Conservation (phyloP, 2,888 invertebrate genomes). For the Tricholauxania praeusta region DNA sequence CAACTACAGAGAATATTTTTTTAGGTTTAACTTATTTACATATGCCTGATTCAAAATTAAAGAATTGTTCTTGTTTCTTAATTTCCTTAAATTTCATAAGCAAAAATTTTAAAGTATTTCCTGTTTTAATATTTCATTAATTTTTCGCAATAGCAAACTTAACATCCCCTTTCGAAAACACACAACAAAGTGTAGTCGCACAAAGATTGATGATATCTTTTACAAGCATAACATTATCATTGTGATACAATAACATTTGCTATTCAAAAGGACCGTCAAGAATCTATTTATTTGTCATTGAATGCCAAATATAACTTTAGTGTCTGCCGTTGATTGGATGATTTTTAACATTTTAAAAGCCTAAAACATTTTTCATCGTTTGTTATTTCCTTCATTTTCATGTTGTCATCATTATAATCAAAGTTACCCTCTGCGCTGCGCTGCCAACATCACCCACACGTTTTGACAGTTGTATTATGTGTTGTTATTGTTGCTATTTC, state of each 20-base stretch:
- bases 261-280: not conserved
- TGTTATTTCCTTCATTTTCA: not conserved
- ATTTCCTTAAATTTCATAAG: too few relatives aligned
- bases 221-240: slow-evolving; percentile 12
- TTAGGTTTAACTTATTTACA: too few relatives aligned
- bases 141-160: not conserved
- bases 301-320: not conserved
- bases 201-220: slow-evolving; percentile 62
- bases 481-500: slow-evolving; percentile 36
- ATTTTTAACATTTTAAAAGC: too few relatives aligned
- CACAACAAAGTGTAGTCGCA: slow-evolving; percentile 55
- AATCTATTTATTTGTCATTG: not conserved
- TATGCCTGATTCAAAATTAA: too few relatives aligned
- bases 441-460: not conserved
- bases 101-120: too few relatives aligned
- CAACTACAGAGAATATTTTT: too few relatives aligned
- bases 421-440: not conserved
- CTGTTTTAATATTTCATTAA: not conserved
- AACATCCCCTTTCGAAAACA: not conserved
- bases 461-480: slow-evolving; percentile 38
- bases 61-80: too few relatives aligned
- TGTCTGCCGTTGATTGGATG: not conserved
- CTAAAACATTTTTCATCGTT: slow-evolving; percentile 4
- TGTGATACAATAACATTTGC: not conserved
- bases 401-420: not conserved